Conservation (phyloP, 2,797 vertebrate genomes). For the Pipistrellus pipistrellus region DNA sequence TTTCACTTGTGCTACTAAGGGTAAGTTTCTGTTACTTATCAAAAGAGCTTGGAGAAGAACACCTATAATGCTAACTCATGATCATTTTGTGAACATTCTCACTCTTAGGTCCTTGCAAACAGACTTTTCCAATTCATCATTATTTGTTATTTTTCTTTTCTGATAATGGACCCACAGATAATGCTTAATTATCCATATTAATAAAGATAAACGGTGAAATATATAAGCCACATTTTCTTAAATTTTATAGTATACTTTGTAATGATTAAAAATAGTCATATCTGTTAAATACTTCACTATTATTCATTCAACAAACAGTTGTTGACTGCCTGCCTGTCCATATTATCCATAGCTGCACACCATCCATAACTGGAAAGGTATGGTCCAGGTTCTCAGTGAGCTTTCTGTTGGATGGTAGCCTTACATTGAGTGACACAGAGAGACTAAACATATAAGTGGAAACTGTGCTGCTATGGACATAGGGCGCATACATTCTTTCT, state of each 20-base stretch:
- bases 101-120: background rate
- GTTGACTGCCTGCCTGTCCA: background rate
- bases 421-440: background rate
- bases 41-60: constrained; percentile 3
- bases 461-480: too few species aligned
- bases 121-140: background rate
- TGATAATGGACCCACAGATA: background rate
- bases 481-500: too few species aligned
- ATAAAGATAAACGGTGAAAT: background rate
- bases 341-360: background rate
- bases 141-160: constrained; percentile 23
- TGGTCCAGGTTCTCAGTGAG: background rate
- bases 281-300: background rate
- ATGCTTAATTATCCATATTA: constrained; percentile 1
- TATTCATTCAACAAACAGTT: constrained; percentile 28
- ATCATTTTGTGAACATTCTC: background rate
- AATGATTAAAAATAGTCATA: constrained; percentile 20
- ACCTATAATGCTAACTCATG: background rate
- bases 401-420: background rate
- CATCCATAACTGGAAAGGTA: background rate
- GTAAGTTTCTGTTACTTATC: background rate
- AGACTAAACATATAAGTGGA: background rate
- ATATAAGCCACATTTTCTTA: background rate
- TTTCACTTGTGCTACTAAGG: constrained; percentile 12
- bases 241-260: constrained; percentile 5